A percentile compares a stretch with the other conserved stretches of the same genome.
Conservation (phyloP, 2,888 invertebrate genomes). For the Drosophila mayaguana region DNA sequence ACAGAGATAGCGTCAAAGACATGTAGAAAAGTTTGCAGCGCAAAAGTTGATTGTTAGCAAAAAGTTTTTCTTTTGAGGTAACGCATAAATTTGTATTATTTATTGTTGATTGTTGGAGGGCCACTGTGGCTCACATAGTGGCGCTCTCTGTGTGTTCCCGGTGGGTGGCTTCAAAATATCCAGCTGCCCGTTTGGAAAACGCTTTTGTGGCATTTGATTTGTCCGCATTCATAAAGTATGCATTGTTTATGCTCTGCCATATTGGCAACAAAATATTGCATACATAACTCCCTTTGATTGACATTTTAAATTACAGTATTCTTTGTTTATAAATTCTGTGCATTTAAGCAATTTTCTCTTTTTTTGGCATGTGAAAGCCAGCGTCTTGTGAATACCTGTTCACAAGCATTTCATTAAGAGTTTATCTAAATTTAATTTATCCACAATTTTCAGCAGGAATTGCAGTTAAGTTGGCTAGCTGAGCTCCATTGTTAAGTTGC, state of each 20-base stretch:
- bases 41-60: constrained; percentile 58
- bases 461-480: neutral
- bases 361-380: neutral
- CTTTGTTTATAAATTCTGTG: neutral
- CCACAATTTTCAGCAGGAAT: neutral
- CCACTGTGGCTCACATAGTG: constrained; percentile 8
- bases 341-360: neutral
- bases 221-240: constrained; percentile 3
- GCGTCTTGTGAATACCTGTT: neutral
- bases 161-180: constrained; percentile 14
- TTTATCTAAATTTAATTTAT: neutral
- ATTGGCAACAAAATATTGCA: constrained; percentile 4
- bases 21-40: constrained; percentile 47
- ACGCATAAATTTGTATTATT: constrained; percentile 76
- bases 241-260: constrained; percentile 4
- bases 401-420: neutral
- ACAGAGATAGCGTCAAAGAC: constrained; percentile 36
- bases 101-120: constrained; percentile 52
- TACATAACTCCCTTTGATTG: neutral
- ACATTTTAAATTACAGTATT: neutral
- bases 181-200: constrained; percentile 23
- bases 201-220: constrained; percentile 45
- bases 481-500: neutral
- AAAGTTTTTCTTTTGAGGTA: constrained; percentile 62
- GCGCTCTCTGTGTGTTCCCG: neutral